Evolutionary conservation across 2,888 invertebrate genomes (phyloP).

Genomic region (Phrixothrix hirtus): DNA sequence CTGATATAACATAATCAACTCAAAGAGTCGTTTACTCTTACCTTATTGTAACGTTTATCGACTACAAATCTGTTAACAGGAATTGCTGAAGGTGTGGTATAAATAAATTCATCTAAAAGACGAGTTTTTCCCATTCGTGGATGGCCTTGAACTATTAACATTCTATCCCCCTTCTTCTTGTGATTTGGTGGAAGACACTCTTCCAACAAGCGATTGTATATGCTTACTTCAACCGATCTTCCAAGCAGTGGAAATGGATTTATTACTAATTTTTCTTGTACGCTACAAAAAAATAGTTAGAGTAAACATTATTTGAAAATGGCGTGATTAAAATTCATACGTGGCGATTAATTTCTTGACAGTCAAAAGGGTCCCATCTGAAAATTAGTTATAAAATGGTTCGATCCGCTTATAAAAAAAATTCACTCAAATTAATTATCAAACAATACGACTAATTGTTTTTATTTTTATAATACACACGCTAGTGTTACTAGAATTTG

Average conservation of each 20-base stretch:
- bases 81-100: constrained; percentile 53
- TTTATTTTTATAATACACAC: too few relatives aligned
- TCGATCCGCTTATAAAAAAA: too few relatives aligned
- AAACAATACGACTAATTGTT: too few relatives aligned
- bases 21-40: constrained; percentile 33
- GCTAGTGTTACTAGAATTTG: too few relatives aligned
- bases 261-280: constrained; percentile 2
- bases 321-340: too few relatives aligned
- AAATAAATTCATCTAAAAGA: constrained; percentile 62
- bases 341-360: too few relatives aligned
- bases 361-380: too few relatives aligned
- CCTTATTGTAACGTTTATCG: constrained; percentile 50
- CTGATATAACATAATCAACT: neutral
- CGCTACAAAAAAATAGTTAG: too few relatives aligned
- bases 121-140: constrained; percentile 65
- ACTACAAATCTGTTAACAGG: constrained; percentile 51
- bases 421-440: too few relatives aligned
- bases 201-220: constrained; percentile 40
- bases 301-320: too few relatives aligned
- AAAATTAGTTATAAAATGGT: too few relatives aligned
- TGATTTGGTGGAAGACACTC: constrained; percentile 20
- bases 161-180: constrained; percentile 10
- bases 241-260: constrained; percentile 59
- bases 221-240: constrained; percentile 52
- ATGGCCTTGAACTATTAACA: constrained; percentile 58